Evolutionary conservation across 2,888 invertebrate genomes (phyloP).

Genomic region (Sclerodermus sp.): DNA sequence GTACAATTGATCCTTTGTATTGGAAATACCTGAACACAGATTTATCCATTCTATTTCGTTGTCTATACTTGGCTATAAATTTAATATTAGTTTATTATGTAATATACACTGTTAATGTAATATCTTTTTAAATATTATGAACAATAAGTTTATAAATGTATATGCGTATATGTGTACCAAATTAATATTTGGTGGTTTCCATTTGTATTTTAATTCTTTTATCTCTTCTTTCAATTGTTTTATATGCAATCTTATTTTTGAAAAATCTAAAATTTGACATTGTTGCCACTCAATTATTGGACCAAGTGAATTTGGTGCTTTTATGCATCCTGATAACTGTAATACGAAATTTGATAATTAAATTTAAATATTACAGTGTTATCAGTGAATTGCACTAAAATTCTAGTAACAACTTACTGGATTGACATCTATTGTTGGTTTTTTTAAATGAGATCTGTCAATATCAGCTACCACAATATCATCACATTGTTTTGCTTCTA

Average conservation of each 20-base stretch:
- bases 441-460: constrained; percentile 30
- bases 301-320: constrained; percentile 56
- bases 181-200: constrained; percentile 13
- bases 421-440: constrained; percentile 34
- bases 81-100: constrained; percentile 1
- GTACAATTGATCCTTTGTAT: constrained; percentile 10
- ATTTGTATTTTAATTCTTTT: constrained; percentile 27
- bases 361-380: neutral
- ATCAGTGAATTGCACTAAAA: too few species aligned
- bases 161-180: constrained; percentile 20
- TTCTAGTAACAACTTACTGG: constrained; percentile 41
- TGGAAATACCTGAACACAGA: constrained; percentile 52
- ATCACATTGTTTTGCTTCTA: constrained; percentile 48
- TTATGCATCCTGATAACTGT: constrained; percentile 58
- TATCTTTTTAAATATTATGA: constrained; percentile 7
- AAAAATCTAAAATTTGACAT: constrained; percentile 70
- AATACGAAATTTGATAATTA: constrained; percentile 5
- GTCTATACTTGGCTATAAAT: constrained; percentile 54
- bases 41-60: constrained; percentile 59
- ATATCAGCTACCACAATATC: constrained; percentile 47
- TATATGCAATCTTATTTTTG: constrained; percentile 63
- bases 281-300: constrained; percentile 70
- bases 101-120: too few species aligned
- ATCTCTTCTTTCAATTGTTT: constrained; percentile 41
- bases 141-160: neutral